These are phyloP conservation scores for rabbit (Oryctolagus cuniculus) DNA, from an alignment of 2,113 vertebrate species.

Conservation along the genomic window DNA sequence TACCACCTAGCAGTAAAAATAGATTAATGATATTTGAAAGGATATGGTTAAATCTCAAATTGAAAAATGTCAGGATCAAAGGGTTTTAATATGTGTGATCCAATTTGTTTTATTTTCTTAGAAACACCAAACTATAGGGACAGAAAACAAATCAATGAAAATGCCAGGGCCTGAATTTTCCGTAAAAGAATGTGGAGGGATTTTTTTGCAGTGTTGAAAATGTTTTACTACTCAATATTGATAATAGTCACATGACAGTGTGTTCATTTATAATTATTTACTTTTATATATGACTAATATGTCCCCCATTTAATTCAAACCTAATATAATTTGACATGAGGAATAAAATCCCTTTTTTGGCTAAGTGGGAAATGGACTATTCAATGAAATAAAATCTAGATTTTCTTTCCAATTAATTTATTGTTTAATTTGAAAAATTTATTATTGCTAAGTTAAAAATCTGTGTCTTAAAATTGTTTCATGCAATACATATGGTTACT, in stretches of 20 bases:
- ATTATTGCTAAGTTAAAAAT: not conserved
- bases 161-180: not conserved
- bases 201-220: not conserved
- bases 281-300: not conserved
- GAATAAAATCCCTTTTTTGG: not conserved
- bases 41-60: not conserved
- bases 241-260: not conserved
- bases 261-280: constrained; percentile 4
- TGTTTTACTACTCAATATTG: not conserved
- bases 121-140: not conserved
- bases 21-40: not conserved
- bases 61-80: not conserved
- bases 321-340: not conserved
- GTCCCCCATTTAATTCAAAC: not conserved
- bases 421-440: not conserved
- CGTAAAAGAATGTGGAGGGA: not conserved
- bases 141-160: not conserved
- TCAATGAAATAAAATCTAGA: not conserved
- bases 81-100: not conserved
- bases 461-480: constrained; percentile 16
- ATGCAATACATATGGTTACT: not conserved
- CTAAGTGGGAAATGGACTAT: not conserved
- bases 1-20: not conserved
- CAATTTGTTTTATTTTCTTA: not conserved
- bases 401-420: not conserved